phyloP scores from a whole-genome alignment of 2,888 invertebrate genomes.

The Temnothorax ravouxi region DNA sequence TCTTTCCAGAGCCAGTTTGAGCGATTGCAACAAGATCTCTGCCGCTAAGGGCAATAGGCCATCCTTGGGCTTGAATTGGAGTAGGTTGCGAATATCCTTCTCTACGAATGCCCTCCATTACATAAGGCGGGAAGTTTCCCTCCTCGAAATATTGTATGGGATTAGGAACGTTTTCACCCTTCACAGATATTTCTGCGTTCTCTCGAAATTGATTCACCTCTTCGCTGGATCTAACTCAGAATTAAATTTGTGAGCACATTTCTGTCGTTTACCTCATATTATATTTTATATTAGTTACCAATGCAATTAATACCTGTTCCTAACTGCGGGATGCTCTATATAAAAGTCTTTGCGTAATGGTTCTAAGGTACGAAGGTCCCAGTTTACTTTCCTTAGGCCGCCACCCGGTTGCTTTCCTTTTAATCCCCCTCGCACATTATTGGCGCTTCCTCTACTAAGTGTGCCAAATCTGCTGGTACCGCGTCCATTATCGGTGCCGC shows the following conservation, averaged over 20 bases:
- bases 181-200: conserved; percentile 82
- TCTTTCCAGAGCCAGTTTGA: conserved; percentile 89
- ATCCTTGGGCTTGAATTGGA: conserved; percentile 90
- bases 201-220: conserved; percentile 81
- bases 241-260: conserved; percentile 4
- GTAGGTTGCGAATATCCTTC: conserved; percentile 89
- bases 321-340: conserved; percentile 90
- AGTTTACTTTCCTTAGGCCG: conserved; percentile 87
- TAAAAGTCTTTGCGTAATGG: conserved; percentile 95
- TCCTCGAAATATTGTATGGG: conserved; percentile 84
- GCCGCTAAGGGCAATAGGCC: conserved; percentile 90
- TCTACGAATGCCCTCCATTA: conserved; percentile 83
- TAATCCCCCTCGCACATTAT: conserved; percentile 72
- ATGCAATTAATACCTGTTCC: conserved; percentile 85
- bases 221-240: conserved; percentile 77
- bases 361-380: conserved; percentile 88
- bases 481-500: conserved; percentile 85
- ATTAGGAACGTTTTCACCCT: conserved; percentile 83
- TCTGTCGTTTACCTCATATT: background rate
- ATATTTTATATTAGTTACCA: background rate
- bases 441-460: conserved; percentile 74
- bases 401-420: conserved; percentile 86
- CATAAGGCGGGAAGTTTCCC: conserved; percentile 83
- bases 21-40: conserved; percentile 90
- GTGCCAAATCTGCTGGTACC: conserved; percentile 63